Percentiles rank a stretch among this genome's conserved stretches.
Conservation (phyloP, 2,888 invertebrate genomes). For the Macrosiphum euphorbiae region DNA sequence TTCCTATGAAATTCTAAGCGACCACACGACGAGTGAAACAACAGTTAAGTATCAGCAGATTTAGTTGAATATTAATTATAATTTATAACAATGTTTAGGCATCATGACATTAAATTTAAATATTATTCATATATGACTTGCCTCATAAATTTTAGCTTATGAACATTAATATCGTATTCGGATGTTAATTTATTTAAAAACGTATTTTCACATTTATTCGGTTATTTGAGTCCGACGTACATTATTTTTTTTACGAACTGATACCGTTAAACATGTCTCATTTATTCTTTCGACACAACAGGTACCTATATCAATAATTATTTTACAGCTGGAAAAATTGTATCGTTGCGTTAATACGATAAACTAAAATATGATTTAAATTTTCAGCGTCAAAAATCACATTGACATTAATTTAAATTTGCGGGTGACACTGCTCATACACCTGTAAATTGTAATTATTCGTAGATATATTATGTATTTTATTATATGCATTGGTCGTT, state of each 20-base stretch:
- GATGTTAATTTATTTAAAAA: not conserved
- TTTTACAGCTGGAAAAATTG: not conserved
- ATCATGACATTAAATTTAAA: not conserved
- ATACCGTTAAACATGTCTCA: not conserved
- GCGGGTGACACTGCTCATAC: not conserved
- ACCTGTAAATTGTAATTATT: not conserved
- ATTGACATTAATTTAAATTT: not conserved
- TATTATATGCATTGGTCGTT: not conserved
- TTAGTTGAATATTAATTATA: not conserved
- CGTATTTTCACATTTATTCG: not conserved
- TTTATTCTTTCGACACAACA: not conserved
- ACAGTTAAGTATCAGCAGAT: not conserved
- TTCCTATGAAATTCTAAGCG: not conserved
- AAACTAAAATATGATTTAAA: not conserved
- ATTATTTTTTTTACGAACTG: not conserved
- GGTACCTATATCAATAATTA: not conserved
- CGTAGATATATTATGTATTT: not conserved
- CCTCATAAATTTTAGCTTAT: not conserved
- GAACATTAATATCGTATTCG: not conserved
- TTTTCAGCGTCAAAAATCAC: not conserved
- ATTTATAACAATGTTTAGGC: not conserved
- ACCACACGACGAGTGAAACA: not conserved
- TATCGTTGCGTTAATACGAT: not conserved
- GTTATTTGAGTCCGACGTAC: not conserved
- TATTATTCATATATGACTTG: not conserved